Conservation (phyloP, 1,140 invertebrate genomes). For the Drosophila leontia region DNA sequence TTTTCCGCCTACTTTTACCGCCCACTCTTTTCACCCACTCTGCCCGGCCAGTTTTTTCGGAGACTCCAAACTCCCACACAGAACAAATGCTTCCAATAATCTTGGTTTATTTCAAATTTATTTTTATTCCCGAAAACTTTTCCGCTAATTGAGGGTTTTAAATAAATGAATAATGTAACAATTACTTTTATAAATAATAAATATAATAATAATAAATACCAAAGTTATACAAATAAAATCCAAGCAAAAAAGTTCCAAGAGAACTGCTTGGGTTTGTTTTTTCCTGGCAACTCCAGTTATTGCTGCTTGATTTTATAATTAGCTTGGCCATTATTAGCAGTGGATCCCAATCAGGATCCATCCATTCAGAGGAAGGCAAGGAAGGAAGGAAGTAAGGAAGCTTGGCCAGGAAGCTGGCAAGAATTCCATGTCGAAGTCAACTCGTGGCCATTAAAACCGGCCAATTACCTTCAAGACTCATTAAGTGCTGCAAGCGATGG, state of each 20-base stretch:
- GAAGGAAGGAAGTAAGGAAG: constrained; percentile 36
- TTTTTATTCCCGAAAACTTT: not conserved
- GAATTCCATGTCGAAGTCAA: constrained; percentile 69
- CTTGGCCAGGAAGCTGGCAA: constrained; percentile 45
- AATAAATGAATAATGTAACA: too few species aligned
- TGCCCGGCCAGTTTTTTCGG: not conserved
- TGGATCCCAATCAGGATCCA: not conserved
- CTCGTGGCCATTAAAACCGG: constrained; percentile 74
- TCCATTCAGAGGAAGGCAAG: constrained; percentile 11
- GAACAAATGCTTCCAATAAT: constrained; percentile 2
- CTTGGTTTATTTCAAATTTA: not conserved
- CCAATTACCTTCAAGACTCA: constrained; percentile 81
- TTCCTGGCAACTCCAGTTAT: constrained; percentile 15
- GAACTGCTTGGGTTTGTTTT: not conserved
- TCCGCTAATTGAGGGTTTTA: too few species aligned
- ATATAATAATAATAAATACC: not conserved
- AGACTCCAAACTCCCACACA: not conserved
- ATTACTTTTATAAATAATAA: not conserved
- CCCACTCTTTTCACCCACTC: not conserved
- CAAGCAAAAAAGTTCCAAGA: not conserved
- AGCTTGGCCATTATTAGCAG: constrained; percentile 48
- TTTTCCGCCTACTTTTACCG: not conserved
- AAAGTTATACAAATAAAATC: not conserved
- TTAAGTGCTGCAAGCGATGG: constrained; percentile 70
- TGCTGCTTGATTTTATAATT: constrained; percentile 75